phyloP scores from a whole-genome alignment of 2,797 vertebrate genomes.

The Manis crassicaudata region DNA sequence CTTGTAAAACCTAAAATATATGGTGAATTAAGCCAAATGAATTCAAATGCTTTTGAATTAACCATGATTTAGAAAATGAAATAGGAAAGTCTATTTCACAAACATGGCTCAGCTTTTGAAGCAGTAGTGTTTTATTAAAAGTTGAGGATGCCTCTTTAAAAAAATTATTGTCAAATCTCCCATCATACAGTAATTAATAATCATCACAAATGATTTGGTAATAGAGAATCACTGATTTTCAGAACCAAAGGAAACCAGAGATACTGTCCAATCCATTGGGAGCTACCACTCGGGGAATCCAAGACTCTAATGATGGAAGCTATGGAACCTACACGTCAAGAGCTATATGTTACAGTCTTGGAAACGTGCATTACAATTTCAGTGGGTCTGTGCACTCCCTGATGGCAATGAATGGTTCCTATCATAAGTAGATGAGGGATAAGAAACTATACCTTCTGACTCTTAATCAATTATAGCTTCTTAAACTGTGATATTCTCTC shows the following conservation, averaged over 20 bases:
- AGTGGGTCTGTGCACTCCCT: neutral
- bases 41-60: conserved; percentile 18
- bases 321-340: neutral
- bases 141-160: neutral
- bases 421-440: neutral
- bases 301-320: neutral
- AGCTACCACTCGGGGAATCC: neutral
- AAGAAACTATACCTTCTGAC: neutral
- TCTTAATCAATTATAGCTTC: neutral
- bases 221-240: neutral
- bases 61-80: neutral
- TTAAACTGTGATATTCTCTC: neutral
- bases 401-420: neutral
- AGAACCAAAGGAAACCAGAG: neutral
- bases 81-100: neutral
- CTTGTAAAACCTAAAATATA: conserved; percentile 15
- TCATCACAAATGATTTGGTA: neutral
- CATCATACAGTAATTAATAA: conserved; percentile 3
- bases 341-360: neutral
- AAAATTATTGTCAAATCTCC: neutral
- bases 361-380: neutral
- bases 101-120: neutral
- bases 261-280: neutral
- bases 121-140: neutral
- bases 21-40: neutral